Evolutionary conservation across 2,888 invertebrate genomes (phyloP), one percentile per base, ranked within the genome.

Genomic region (Empis livida): DNA sequence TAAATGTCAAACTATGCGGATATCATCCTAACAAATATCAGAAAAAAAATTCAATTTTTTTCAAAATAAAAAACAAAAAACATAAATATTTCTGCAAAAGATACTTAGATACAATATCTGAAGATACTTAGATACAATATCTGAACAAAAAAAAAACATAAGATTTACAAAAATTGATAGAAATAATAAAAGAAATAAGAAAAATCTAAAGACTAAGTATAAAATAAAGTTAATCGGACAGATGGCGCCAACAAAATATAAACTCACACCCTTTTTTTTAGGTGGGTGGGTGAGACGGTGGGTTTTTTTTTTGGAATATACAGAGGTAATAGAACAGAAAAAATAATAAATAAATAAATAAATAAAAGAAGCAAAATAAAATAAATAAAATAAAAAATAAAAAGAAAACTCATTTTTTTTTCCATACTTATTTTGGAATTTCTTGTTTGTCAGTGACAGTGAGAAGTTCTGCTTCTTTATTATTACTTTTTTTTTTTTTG

Each of bases 181-280:
- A 15, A 16, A 38, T 8, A 16, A 16, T 2, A 38, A 10, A 41
- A 41, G n/a, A 41, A 41, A 10, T 20, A 40, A 11, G 13, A 20
- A 16, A 9, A 40, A 16, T 40, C 23, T 23, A 20, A 4, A 41
- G 6, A 39, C 5, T 20, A 5, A n/a, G 20, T 6, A 20, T 16
- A 41, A 27, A 23, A 41, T 23, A 41, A 41, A 41, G 9, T 42
- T 46, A 44, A 46, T 46, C 49, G 49, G 49, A 46, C 46, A 49
- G 44, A 49, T 49, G 49, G 49, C 49, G 49, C 49, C 49, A 44
- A 43, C 40, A 32, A 45, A 49, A 39, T 35, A n/a, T 35, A 5
- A 27, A 27, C 23, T 9, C 23, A 27, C 23, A 27, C 23, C 23
- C 23, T 6, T 6, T 27, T 27, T 27, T 5, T 5, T 27, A 9